phyloP scores from a whole-genome alignment of 1,140 invertebrate species.

The Drosophila subobscura region DNA sequence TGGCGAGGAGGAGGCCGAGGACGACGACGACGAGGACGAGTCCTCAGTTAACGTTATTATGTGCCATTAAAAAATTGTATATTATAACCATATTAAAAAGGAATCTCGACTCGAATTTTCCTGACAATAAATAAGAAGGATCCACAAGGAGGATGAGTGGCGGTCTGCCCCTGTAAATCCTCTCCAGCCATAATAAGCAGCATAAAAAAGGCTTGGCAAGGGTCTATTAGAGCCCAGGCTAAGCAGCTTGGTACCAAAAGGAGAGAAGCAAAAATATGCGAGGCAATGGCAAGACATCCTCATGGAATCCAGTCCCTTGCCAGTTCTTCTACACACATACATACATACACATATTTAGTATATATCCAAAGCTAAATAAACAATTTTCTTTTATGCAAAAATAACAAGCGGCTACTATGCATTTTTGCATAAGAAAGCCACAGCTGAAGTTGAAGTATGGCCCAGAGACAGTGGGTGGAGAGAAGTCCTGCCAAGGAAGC shows the following conservation, averaged over 20 bases:
- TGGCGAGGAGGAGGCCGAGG: conserved; percentile 5
- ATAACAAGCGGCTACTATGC: conserved; percentile 75
- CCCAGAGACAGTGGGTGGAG: conserved; percentile 4
- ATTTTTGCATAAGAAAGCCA: conserved; percentile 76
- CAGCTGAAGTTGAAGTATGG: conserved; percentile 74
- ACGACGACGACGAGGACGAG: conserved; percentile 34
- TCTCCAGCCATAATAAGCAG: conserved; percentile 72
- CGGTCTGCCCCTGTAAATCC: conserved; percentile 16
- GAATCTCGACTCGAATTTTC: conserved; percentile 51
- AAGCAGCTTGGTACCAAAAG: conserved; percentile 26
- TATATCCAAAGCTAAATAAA: conserved; percentile 67
- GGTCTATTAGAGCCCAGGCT: conserved; percentile 61
- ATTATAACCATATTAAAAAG: conserved; percentile 22
- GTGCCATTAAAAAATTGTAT: conserved; percentile 65
- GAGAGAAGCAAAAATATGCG: conserved; percentile 12
- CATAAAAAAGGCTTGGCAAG: conserved; percentile 68
- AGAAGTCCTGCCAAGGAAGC: conserved; percentile 29
- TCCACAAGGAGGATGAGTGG: background rate
- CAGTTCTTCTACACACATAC: conserved; percentile 19
- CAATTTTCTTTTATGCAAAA: conserved; percentile 80
- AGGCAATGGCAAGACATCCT: conserved; percentile 25
- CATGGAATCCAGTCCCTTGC: conserved; percentile 23
- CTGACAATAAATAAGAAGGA: conserved; percentile 65
- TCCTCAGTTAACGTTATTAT: conserved; percentile 76
- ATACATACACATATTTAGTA: too few relatives aligned